These are phyloP conservation scores for Peromyscus polionotus DNA, from an alignment of 2,113 vertebrate species.

Conservation along the genomic window DNA sequence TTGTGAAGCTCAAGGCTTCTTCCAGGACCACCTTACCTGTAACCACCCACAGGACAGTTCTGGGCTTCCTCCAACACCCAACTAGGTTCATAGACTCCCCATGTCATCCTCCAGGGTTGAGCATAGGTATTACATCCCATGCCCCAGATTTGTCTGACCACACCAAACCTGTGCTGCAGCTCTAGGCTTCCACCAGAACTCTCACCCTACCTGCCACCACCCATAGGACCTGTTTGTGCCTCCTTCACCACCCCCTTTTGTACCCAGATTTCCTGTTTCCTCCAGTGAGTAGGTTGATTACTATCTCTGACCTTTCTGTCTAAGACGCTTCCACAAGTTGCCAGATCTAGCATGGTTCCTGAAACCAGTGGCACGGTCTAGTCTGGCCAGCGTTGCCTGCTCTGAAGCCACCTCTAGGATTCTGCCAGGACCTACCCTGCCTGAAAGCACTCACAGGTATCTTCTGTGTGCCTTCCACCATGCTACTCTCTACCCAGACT, in stretches of 20 bases:
- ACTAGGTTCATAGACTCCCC: neutral
- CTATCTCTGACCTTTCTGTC: neutral
- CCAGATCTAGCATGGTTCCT: neutral
- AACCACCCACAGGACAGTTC: neutral
- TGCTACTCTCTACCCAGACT: too few species aligned
- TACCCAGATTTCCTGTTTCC: neutral
- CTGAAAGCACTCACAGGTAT: too few species aligned
- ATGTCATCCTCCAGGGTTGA: neutral
- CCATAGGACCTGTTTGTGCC: neutral
- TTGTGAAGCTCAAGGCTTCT: neutral
- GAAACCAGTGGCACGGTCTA: neutral
- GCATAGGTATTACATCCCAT: neutral
- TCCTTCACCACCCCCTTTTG: neutral
- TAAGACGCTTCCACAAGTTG: neutral
- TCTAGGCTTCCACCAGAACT: neutral
- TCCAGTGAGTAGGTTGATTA: neutral
- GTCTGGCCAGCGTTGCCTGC: neutral
- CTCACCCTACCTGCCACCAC: neutral
- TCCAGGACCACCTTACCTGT: neutral
- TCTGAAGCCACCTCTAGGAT: neutral
- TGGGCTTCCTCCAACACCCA: neutral
- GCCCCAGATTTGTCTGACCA: neutral
- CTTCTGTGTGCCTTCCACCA: too few species aligned
- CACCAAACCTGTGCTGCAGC: neutral
- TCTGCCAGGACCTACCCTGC: too few species aligned